These are phyloP conservation scores for Paramormyrops kingsleyae DNA, from an alignment of 2,113 vertebrate species.

Conservation along the genomic window DNA sequence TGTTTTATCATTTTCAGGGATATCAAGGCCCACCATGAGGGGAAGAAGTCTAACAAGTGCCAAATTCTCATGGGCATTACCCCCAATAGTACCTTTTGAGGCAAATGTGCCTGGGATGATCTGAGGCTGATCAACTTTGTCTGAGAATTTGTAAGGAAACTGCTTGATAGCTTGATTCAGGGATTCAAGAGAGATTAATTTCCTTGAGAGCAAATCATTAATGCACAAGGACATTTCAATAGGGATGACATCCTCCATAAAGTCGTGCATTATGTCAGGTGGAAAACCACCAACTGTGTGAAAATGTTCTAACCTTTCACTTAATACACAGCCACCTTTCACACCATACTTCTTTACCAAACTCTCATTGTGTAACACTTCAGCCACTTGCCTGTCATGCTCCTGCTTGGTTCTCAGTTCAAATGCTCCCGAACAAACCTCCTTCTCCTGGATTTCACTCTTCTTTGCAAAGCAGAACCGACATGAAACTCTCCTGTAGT, in stretches of 20 bases:
- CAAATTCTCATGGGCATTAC: conserved; percentile 17
- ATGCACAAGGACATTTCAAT: conserved; percentile 7
- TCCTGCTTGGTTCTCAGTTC: not conserved
- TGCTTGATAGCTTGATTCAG: conserved; percentile 8
- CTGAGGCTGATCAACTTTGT: conserved; percentile 13
- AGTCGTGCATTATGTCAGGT: conserved; percentile 13
- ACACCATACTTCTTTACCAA: not conserved
- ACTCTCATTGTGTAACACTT: not conserved
- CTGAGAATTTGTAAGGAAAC: conserved; percentile 10
- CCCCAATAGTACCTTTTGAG: not conserved
- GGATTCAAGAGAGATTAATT: conserved; percentile 1
- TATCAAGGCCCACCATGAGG: not conserved
- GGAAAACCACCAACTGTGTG: conserved; percentile 8
- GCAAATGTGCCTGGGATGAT: conserved; percentile 9
- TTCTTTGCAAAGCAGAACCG: not conserved
- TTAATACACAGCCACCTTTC: not conserved
- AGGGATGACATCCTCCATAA: conserved; percentile 15
- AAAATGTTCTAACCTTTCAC: conserved; percentile 4
- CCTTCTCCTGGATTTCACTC: conserved; percentile 13
- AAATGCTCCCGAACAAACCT: not conserved
- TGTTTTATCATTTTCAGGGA: conserved; percentile 3
- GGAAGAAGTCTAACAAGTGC: conserved; percentile 11
- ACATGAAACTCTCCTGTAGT: conserved; percentile 3
- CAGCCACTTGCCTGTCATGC: conserved; percentile 6
- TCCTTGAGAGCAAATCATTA: not conserved